Evolutionary conservation across 92 coral and sea anemone species (phyloP), one percentile per base, ranked within the genome.

Genomic region (Epizoanthus fatuus): DNA sequence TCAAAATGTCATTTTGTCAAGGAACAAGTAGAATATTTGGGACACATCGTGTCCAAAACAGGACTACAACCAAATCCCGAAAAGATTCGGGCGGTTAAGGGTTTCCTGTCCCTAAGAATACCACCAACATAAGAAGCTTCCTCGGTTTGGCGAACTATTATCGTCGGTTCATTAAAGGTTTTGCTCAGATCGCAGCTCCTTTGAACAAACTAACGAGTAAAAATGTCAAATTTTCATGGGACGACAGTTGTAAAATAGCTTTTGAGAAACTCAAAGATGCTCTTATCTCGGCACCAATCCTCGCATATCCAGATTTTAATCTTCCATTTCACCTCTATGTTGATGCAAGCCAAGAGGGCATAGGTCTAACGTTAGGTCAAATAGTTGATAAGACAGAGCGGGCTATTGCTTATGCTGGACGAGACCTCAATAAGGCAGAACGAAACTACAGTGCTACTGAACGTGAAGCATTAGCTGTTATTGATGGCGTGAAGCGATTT

Each of bases 381-480:
- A 22, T 22, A 22, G 25, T 22, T 22, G 25, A 22, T 22, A 22
- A 22, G 25, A 22, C 25, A 22, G 25, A 22, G 25, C 25, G 25
- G 25, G 25, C 25, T 22, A 22, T 22, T 22, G 25, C 90, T 22
- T 81, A 81, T 74, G 83, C 79, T 45, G 75, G 87, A n/a, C 91
- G 91, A 19, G 78, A 76, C 68, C 44, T 87, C 44, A 81, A 63
- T 81, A 62, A 77, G 66, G 91, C 83, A 3, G 87, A 87, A 67
- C 67, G 85, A 38, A 79, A 81, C 25, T 86, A 86, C 74, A 72
- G 77, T 20, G 85, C 81, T 29, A 81, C 83, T 15, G 91, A 87
- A 54, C 63, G 86, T 44, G 91, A 87, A 53, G 91, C 77, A 2
- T 74, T 87, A 53, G 83, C 87, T 16, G 90, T 79, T 10, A 80